Evolutionary conservation across 2,797 vertebrate genomes (phyloP), one percentile per base, ranked within the genome.

Genomic region (Hybognathus amarus): DNA sequence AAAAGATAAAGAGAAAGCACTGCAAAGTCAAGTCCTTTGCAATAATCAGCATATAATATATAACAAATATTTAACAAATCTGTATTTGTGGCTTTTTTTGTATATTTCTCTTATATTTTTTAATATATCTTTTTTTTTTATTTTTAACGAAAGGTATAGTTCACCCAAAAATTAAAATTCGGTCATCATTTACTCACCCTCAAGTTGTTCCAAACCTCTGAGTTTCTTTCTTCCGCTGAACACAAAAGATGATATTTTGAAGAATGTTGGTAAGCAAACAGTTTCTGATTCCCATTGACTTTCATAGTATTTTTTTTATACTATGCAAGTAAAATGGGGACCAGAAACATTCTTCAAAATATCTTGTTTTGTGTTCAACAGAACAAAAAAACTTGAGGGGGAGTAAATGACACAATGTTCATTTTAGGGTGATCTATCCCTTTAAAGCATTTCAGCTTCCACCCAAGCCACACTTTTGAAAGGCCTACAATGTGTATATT

Each of bases 1-100:
- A 45, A 85, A 86, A 80, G 87, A 83, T n/a, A 50, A 84, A 33
- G 27, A 38, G 8, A 86, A 85, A 84, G 71, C 68, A 86, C 87
- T 3, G 70, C 13, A 84, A 77, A 79, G 73, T 85, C 61, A 87
- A 81, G 82, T 74, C 83, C 63, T 66, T 64, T 27, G 7, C n/a
- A 38, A 81, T 22, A 74, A 54, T 30, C 54, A 67, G 36, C 17
- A 77, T 68, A 77, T 27, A 27, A 73, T 70, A 79, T 38, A 52
- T 47, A 79, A 80, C 70, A 76, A 38, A 74, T 40, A 38, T 64
- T 66, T 61, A 10, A 50, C 45, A 66, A 50, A 54, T 67, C 18
- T 77, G 18, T 22, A 50, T 52, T 24, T 64, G 42, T 18, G 17
- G 27, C 3, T 27, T 66, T 59, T 50, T 77, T 52, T 38, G 20